Evolutionary conservation across 2,888 invertebrate genomes (phyloP), one percentile per base, ranked within the genome.

Genomic region (Ptycholaimellus sp.): DNA sequence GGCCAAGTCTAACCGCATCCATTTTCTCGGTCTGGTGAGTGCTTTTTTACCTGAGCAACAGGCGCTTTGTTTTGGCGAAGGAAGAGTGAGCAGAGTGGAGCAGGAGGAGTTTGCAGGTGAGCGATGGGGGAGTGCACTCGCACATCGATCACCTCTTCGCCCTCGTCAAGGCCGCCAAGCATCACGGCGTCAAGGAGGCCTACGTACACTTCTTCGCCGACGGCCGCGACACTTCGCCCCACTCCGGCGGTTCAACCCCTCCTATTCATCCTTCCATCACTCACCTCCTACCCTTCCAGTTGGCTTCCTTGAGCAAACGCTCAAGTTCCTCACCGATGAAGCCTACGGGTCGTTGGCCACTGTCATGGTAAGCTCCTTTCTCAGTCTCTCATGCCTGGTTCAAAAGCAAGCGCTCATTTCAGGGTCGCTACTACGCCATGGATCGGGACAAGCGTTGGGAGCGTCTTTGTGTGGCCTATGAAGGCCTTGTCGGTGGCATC

Each of bases 371-470:
- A n/a, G n/a, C n/a, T n/a, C n/a, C n/a, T n/a, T n/a, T n/a, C n/a
- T n/a, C n/a, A n/a, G n/a, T n/a, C n/a, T n/a, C n/a, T n/a, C n/a
- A n/a, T n/a, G n/a, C n/a, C n/a, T n/a, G n/a, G n/a, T n/a, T n/a
- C n/a, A n/a, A n/a, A n/a, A n/a, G n/a, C n/a, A n/a, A n/a, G n/a
- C n/a, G n/a, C n/a, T n/a, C n/a, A n/a, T n/a, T n/a, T n/a, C n/a
- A n/a, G n/a, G 54, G 58, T 9, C 52, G 59, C 5, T 62, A 64
- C 45, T 62, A 63, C 45, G 62, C 63, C 19, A 62, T 62, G 62
- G 62, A 62, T 45, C 50, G 63, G 11, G 54, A 54, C 41, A 54
- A 46, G 42, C 44, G 54, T 36, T 54, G 54, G 54, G 54, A 54
- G 39, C 41, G 54, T 9, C 54, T 51, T 35, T 47, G 49, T 25